Base-by-base conservation (phyloP, 2,797 vertebrate genomes). In the Lacerta bilineata region DNA sequence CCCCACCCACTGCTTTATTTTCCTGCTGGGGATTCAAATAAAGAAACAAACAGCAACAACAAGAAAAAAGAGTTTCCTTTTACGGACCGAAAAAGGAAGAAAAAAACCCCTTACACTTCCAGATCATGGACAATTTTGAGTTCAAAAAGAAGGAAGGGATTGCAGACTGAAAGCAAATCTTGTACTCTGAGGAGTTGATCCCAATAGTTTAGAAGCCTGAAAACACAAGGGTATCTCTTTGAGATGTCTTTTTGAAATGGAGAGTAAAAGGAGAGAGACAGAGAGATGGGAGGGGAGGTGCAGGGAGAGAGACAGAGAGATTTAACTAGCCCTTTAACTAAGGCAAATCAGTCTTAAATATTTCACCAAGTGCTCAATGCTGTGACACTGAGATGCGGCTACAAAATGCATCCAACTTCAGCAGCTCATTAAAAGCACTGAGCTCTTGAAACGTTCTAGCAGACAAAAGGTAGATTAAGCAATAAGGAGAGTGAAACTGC, bases 371-470 rank as follows among this genome's bases (percentile, higher is more conserved):
- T 0, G 23, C 90, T 92, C 90, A 86, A 23, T 83, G 55, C 76
- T 33, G 66, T 91, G 93, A 89, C 92, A 90, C 1, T 0, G 50
- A 1, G 66, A 83, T 83, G 87, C 86, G 84, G 91, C 90, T 91
- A 88, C 90, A 78, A 15, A 87, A 80, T 23, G 55, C 15, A 15
- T 0, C 4, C 41, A 33, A 84, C 91, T 81, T 72, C 91, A 88
- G 91, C 94, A 93, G 90, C 78, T 83, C 90, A 92, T 92, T 81
- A 85, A 75, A 89, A 76, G 36, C 78, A 76, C 8, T 59, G 87
- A 94, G 89, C 55, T 27, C 25, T 23, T 50, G 69, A 76, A 87
- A 68, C 85, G 92, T 86, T 84, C 72, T 27, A 61, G 82, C 72
- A 88, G 85, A 83, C 93, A 88, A 93, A 89, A 93, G 46, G 69